Evolutionary conservation across 2,113 vertebrate genomes (phyloP).

Genomic region (Ploceus nigricollis): DNA sequence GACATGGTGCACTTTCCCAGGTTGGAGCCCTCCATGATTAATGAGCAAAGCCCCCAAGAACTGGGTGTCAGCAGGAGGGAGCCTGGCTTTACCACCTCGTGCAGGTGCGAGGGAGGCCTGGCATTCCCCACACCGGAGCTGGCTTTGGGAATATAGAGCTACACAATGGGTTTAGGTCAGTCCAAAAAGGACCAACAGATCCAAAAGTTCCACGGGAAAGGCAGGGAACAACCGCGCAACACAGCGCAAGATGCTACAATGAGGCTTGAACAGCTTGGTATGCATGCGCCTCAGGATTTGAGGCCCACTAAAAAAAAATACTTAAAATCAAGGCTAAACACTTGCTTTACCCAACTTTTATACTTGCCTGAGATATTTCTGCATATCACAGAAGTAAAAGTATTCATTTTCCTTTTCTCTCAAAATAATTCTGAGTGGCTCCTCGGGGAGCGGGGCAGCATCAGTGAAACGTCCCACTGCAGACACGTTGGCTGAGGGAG

Average conservation of each 20-base stretch:
- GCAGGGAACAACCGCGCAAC: fast-evolving
- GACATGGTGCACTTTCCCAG: not conserved
- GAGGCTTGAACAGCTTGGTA: not conserved
- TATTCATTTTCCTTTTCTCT: not conserved
- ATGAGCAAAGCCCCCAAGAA: not conserved
- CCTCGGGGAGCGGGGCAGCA: not conserved
- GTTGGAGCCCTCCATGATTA: not conserved
- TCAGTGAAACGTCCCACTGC: fast-evolving
- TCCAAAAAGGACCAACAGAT: not conserved
- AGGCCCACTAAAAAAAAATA: not conserved
- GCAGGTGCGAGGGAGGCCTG: fast-evolving
- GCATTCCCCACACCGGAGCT: too few relatives aligned
- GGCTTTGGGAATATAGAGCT: not conserved
- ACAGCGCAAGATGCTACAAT: fast-evolving
- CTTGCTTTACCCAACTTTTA: not conserved
- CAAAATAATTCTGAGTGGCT: not conserved
- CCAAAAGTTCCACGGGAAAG: not conserved
- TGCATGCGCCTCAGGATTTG: fast-evolving
- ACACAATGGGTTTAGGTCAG: fast-evolving
- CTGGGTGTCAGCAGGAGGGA: fast-evolving
- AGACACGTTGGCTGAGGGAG: not conserved
- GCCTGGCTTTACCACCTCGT: fast-evolving
- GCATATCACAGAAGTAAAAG: not conserved
- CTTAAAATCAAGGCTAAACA: not conserved
- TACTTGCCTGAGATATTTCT: not conserved